Base-by-base conservation (phyloP, 1,140 invertebrate species). In the Oncopodura yosiiana region DNA sequence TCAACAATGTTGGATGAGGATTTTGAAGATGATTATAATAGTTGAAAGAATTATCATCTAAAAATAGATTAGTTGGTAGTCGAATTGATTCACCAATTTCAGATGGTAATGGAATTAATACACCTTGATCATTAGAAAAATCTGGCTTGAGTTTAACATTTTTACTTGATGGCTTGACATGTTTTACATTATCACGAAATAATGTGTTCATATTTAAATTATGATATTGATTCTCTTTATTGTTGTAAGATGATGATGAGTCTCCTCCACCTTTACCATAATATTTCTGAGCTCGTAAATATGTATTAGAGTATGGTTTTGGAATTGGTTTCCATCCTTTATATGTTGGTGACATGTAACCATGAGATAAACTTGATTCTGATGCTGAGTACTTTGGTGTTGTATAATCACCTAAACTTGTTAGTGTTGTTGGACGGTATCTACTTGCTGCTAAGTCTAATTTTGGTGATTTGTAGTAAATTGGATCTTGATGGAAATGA, bases 241-340 rank as follows among this genome's bases (percentile, higher is more conserved):
- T 5, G 27, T 32, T n/a, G 45, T 32, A 11, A 12, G 3, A 9
- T 9, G 24, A 30, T 12, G 3, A 5, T 32, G 12, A 14, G 12
- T 30, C 26, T 6, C 5, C 11, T 11, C 38, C 38, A n/a, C 3
- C 34, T 30, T 5, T 32, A 34, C 9, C 18, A 19, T 14, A 16
- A 9, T 4, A 6, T 48, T 48, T 48, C 26, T 30, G 19, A 18
- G 26, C 30, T 14, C 43, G 32, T 32, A 21, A 32, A 38, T 56
- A 56, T 1, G 45, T 23, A n/a, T 18, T 44, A 26, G 49, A 49
- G 32, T 44, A 52, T 1, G 58, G 58, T 21, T 60, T 60, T 5
- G 49, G 34, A 49, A 60, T 60, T 3, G 58, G 58, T 19, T 50
- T 51, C 58, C 58, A 60, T 21, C 58, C 58, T 42, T 55, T 56